These are phyloP conservation scores for Otus scops DNA, from an alignment of 2,797 vertebrate species.

Conservation along the genomic window DNA sequence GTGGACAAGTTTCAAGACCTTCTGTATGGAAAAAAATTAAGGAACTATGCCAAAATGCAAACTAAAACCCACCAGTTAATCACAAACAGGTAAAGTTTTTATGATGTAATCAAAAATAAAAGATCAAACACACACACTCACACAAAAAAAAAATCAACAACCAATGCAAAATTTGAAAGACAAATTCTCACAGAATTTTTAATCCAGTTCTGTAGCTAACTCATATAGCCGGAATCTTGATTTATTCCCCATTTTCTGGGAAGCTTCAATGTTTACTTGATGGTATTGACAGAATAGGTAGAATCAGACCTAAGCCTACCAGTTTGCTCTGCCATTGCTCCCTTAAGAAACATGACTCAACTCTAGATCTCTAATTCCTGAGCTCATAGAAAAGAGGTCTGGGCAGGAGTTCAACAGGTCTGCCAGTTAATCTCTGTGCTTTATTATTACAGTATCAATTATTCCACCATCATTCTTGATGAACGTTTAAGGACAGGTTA, in stretches of 20 bases:
- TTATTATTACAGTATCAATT: neutral
- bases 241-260: neutral
- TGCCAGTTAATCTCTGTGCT: neutral
- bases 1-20: neutral
- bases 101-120: neutral
- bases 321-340: neutral
- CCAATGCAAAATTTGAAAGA: neutral
- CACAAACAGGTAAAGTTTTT: neutral
- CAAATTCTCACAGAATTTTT: neutral
- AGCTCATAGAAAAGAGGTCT: neutral
- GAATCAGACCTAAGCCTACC: neutral
- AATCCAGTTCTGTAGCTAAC: neutral
- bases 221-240: neutral
- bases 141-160: neutral
- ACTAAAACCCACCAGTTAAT: neutral
- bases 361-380: neutral
- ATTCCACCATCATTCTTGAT: neutral
- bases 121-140: neutral
- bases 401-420: conserved; percentile 12
- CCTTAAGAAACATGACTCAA: neutral
- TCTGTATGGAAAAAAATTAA: neutral
- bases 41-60: neutral
- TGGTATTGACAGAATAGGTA: neutral
- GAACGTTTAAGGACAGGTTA: neutral
- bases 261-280: neutral